Percentiles rank a stretch among this genome's conserved stretches.
These are phyloP conservation scores for Danaus melanippus DNA, from an alignment of 1,140 invertebrate species.

Conservation along the genomic window DNA sequence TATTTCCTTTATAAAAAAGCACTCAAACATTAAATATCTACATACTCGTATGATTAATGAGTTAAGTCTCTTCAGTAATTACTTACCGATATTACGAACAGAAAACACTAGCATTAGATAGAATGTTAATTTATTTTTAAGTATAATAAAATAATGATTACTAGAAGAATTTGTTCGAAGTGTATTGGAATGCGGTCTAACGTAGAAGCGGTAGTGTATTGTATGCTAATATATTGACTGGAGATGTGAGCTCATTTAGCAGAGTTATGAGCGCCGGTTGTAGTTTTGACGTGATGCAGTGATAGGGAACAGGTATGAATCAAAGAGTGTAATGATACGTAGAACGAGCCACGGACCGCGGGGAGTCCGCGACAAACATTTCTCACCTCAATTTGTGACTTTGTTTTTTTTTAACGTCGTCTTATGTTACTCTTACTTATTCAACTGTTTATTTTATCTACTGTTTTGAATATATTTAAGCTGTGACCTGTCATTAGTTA, in stretches of 20 bases:
- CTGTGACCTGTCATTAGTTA: no score
- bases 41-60: no score
- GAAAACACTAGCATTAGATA: no score
- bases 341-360: conserved; percentile 31
- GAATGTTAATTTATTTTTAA: no score
- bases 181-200: conserved; percentile 27
- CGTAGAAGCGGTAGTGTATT: conserved; percentile 37
- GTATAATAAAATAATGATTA: no score
- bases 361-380: conserved; percentile 54
- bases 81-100: no score
- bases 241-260: conserved; percentile 48
- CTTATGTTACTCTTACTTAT: no score
- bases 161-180: neutral
- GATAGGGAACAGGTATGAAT: conserved; percentile 54
- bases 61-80: no score
- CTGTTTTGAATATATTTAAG: no score
- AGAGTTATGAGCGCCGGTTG: conserved; percentile 44
- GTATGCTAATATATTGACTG: conserved; percentile 56
- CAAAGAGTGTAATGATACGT: conserved; percentile 52
- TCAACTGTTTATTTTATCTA: no score
- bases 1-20: no score
- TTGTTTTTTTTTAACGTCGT: conserved; percentile 32
- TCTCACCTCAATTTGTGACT: conserved; percentile 58
- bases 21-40: no score
- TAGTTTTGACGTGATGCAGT: conserved; percentile 42